A percentile compares a stretch with the other conserved stretches of the same genome.
Evolutionary conservation across 2,888 invertebrate genomes (phyloP).

Genomic region (Steinernema hermaphroditum): DNA sequence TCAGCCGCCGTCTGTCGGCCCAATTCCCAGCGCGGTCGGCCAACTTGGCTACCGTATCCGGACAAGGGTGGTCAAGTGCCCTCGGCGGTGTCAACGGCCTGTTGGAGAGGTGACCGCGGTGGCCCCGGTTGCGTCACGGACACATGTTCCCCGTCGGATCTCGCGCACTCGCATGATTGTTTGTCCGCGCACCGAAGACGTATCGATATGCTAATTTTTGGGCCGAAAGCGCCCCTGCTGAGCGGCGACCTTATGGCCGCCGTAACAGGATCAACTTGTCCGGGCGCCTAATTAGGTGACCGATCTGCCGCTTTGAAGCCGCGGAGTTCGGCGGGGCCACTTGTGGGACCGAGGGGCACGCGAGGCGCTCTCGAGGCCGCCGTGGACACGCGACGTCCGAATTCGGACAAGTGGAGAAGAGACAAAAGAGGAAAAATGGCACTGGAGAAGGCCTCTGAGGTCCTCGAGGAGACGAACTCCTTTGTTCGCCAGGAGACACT

Average conservation of each 20-base stretch:
- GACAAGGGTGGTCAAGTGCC: too few relatives aligned
- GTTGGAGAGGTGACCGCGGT: conserved; percentile 5
- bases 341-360: conserved; percentile 21
- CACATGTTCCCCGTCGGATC: conserved; percentile 26
- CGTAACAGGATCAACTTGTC: conserved; percentile 24
- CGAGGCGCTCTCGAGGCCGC: conserved; percentile 15
- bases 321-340: conserved; percentile 12
- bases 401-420: conserved; percentile 12
- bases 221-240: conserved; percentile 30
- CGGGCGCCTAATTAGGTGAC: conserved; percentile 25
- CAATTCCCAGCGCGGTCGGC: conserved; percentile 17
- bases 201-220: conserved; percentile 29
- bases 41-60: too few relatives aligned
- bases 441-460: too few relatives aligned
- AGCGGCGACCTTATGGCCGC: conserved; percentile 22
- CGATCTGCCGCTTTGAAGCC: conserved; percentile 9
- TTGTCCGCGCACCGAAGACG: conserved; percentile 25
- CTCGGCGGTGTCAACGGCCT: too few relatives aligned
- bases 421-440: conserved; percentile 17
- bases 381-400: conserved; percentile 16
- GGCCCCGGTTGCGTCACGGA: conserved; percentile 21
- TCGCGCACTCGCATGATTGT: conserved; percentile 18
- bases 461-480: too few relatives aligned
- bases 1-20: background rate
- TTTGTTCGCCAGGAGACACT: too few relatives aligned